These are phyloP conservation scores for Osedax fenrisi DNA, from an alignment of 2,888 invertebrate genomes.

Conservation along the genomic window DNA sequence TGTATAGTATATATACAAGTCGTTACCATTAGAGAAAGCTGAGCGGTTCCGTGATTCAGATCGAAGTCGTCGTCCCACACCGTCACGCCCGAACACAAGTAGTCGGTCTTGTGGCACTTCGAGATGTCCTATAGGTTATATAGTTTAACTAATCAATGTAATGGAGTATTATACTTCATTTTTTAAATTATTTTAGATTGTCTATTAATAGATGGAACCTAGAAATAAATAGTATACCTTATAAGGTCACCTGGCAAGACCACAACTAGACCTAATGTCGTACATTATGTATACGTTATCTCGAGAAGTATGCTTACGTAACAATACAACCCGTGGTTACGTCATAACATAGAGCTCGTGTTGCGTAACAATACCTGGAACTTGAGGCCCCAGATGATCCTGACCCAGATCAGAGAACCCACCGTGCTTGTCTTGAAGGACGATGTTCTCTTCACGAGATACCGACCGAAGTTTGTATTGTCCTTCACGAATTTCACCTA, in stretches of 20 bases:
- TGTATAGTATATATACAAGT: neutral
- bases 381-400: conserved; percentile 41
- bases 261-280: too few relatives aligned
- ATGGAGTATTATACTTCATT: neutral
- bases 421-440: conserved; percentile 34
- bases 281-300: too few relatives aligned
- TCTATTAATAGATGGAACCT: conserved; percentile 34
- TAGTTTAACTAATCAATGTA: too few relatives aligned
- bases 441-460: conserved; percentile 34
- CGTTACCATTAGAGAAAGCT: conserved; percentile 40
- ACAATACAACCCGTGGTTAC: too few relatives aligned
- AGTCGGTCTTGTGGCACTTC: conserved; percentile 40
- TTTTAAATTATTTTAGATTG: neutral
- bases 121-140: conserved; percentile 38
- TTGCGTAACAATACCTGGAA: conserved; percentile 33
- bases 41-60: conserved; percentile 40
- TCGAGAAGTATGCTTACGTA: too few relatives aligned
- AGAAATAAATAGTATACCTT: too few relatives aligned
- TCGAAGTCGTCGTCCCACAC: conserved; percentile 41
- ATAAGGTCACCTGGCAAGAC: too few relatives aligned
- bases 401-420: conserved; percentile 33
- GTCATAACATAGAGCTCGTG: too few relatives aligned
- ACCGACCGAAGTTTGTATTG: conserved; percentile 39
- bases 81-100: conserved; percentile 39
- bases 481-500: conserved; percentile 40